phyloP scores from a whole-genome alignment of 1,140 invertebrate species.

The Drosophila obscura region DNA sequence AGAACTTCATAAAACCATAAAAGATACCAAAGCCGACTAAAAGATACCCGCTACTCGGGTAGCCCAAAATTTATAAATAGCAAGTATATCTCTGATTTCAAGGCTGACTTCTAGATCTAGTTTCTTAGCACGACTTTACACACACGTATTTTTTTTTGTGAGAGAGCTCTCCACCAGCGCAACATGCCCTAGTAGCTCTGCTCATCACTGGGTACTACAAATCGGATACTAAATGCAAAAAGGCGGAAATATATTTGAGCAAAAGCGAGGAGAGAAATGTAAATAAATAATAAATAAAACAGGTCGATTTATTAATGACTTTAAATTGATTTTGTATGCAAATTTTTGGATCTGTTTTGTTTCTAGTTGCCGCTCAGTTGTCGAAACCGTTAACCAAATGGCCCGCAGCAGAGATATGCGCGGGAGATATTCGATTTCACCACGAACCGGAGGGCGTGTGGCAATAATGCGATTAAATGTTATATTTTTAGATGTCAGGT shows the following conservation, averaged over 20 bases:
- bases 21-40: neutral
- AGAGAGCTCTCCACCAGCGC: too few relatives aligned
- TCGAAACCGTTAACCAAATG: conserved; percentile 50
- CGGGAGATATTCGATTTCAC: conserved; percentile 48
- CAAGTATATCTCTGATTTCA: too few relatives aligned
- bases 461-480: conserved; percentile 62
- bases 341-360: conserved; percentile 49
- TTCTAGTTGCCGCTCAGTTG: conserved; percentile 40
- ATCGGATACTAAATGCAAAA: conserved; percentile 31
- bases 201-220: conserved; percentile 7
- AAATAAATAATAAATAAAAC: conserved; percentile 76
- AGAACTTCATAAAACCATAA: conserved; percentile 3
- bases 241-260: conserved; percentile 71
- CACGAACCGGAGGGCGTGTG: conserved; percentile 50
- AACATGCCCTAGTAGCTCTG: neutral
- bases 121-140: too few relatives aligned
- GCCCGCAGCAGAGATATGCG: conserved; percentile 33
- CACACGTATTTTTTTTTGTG: too few relatives aligned
- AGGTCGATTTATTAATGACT: conserved; percentile 79
- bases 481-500: conserved; percentile 35
- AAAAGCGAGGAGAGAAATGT: conserved; percentile 44
- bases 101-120: too few relatives aligned
- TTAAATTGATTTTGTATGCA: conserved; percentile 72
- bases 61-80: neutral
- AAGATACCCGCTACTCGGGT: neutral